Conservation (phyloP, 2,888 invertebrate species). For the Idaea dimidiata region DNA sequence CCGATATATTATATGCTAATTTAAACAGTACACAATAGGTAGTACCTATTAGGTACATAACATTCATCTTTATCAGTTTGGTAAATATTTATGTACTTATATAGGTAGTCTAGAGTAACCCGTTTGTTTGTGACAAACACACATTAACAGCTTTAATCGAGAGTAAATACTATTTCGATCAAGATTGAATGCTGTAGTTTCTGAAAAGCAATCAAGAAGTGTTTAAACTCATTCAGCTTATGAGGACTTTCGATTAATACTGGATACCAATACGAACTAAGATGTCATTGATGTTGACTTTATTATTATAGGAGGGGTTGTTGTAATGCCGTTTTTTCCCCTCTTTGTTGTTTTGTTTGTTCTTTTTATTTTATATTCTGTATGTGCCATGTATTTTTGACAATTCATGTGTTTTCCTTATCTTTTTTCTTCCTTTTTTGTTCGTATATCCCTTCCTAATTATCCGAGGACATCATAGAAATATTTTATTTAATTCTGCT, state of each 20-base stretch:
- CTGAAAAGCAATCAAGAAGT: conserved; percentile 12
- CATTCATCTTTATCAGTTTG: too few species aligned
- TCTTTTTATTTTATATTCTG: too few species aligned
- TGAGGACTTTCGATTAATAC: conserved; percentile 3
- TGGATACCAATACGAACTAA: conserved; percentile 2
- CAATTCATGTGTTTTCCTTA: too few species aligned
- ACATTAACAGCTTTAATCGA: conserved; percentile 10
- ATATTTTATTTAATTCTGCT: too few species aligned
- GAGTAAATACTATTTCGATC: conserved; percentile 10
- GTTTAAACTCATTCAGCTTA: conserved; percentile 2
- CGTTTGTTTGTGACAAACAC: background rate
- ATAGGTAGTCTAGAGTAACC: background rate
- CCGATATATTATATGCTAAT: too few species aligned
- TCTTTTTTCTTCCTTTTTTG: too few species aligned
- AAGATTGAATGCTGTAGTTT: conserved; percentile 7
- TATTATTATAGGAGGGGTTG: background rate
- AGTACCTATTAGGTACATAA: too few species aligned
- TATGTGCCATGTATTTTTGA: too few species aligned
- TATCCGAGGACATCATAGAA: too few species aligned
- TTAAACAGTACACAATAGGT: too few species aligned
- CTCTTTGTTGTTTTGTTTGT: too few species aligned
- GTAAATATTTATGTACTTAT: background rate
- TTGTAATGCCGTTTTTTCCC: background rate
- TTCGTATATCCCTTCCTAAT: too few species aligned
- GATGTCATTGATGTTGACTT: background rate